Evolutionary conservation across 2,888 invertebrate genomes (phyloP).

Genomic region (Entomobrya multifasciata): DNA sequence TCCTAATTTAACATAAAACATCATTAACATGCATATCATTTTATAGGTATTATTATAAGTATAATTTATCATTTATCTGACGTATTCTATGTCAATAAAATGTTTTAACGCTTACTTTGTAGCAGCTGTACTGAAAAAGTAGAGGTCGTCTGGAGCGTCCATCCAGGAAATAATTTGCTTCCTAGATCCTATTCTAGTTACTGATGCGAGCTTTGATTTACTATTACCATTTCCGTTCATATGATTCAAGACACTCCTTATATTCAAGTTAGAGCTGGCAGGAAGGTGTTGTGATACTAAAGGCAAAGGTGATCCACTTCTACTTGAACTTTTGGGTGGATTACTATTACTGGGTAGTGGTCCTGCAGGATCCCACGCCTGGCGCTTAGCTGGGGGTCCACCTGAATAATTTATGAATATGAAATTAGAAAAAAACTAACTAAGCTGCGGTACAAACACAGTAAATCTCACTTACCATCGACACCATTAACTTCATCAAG

Average conservation of each 20-base stretch:
- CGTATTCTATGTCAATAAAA: too few relatives aligned
- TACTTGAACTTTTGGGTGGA: conserved; percentile 72
- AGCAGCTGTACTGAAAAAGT: conserved; percentile 94
- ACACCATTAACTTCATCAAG: conserved; percentile 95
- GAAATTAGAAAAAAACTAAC: background rate
- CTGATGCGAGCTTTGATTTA: conserved; percentile 88
- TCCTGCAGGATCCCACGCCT: conserved; percentile 81
- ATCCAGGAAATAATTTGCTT: conserved; percentile 97
- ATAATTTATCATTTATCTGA: too few relatives aligned
- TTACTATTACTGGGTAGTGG: conserved; percentile 75
- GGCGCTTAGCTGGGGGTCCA: conserved; percentile 89
- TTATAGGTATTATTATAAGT: too few relatives aligned
- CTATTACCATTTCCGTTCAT: conserved; percentile 86
- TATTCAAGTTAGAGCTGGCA: conserved; percentile 78
- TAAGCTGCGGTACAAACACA: too few relatives aligned
- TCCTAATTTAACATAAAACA: conserved; percentile 84
- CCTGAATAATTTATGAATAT: conserved; percentile 65
- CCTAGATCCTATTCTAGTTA: conserved; percentile 88
- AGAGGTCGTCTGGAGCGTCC: conserved; percentile 95
- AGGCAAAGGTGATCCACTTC: conserved; percentile 80
- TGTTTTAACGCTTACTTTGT: conserved; percentile 88
- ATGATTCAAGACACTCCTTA: conserved; percentile 82
- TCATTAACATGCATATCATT: too few relatives aligned
- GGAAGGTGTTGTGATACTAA: conserved; percentile 75
- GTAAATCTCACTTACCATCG: conserved; percentile 91